Conservation (phyloP, 2,888 invertebrate genomes). For the Hirtodrosophila cameraria region DNA sequence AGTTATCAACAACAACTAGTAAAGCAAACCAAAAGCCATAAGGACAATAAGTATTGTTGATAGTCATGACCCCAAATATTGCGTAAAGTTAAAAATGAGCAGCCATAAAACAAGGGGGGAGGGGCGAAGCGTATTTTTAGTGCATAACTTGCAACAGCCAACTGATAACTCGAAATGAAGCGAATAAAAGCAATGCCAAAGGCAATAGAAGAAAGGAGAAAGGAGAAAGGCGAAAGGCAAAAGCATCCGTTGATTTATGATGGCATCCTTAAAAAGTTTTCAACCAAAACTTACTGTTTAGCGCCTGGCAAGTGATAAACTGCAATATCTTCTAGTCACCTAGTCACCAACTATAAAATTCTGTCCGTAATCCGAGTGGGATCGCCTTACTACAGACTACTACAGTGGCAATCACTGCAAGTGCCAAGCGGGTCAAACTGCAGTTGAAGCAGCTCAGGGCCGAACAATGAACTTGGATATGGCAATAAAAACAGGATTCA, state of each 20-base stretch:
- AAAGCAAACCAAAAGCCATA: slow-evolving; percentile 16
- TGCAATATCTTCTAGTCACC: slow-evolving; percentile 36
- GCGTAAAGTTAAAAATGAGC: slow-evolving; percentile 48
- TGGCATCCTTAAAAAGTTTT: slow-evolving; percentile 62
- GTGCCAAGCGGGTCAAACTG: slow-evolving; percentile 10
- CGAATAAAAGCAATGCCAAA: slow-evolving; percentile 28
- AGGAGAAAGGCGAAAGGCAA: slow-evolving; percentile 6
- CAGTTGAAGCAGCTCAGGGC: slow-evolving; percentile 5
- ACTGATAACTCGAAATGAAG: slow-evolving; percentile 68
- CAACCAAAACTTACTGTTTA: slow-evolving; percentile 64
- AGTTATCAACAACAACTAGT: no score
- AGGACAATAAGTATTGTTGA: slow-evolving; percentile 59
- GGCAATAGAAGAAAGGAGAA: not conserved
- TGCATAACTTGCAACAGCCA: slow-evolving; percentile 59
- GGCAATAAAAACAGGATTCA: slow-evolving; percentile 21
- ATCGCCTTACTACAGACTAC: slow-evolving; percentile 19
- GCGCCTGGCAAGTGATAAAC: slow-evolving; percentile 69
- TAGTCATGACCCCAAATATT: slow-evolving; percentile 63
- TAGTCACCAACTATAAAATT: slow-evolving; percentile 4
- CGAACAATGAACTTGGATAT: slow-evolving; percentile 17
- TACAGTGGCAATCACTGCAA: not conserved
- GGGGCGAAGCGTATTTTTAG: slow-evolving; percentile 43
- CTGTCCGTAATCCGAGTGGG: slow-evolving; percentile 17
- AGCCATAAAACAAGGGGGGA: slow-evolving; percentile 44
- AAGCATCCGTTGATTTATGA: slow-evolving; percentile 65